Evolutionary conservation across 2,888 invertebrate species (phyloP).

Genomic region (Pyrrhosoma nymphula): DNA sequence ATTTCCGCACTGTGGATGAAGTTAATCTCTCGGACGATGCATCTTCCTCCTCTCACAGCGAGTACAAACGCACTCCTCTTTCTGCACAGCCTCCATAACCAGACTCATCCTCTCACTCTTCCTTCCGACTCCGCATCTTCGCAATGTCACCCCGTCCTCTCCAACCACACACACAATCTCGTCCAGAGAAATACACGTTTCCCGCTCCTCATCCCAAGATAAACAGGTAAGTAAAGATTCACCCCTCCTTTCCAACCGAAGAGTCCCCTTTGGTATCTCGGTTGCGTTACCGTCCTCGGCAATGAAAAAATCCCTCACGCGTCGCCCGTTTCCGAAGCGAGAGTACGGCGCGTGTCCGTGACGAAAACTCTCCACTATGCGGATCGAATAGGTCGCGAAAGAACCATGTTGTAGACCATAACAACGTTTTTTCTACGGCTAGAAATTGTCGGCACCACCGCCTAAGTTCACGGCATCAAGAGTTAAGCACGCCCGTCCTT

Average conservation of each 20-base stretch:
- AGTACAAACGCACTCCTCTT: background rate
- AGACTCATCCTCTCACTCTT: background rate
- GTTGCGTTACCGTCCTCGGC: background rate
- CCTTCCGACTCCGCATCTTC: background rate
- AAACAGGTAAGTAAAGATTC: background rate
- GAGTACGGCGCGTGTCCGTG: background rate
- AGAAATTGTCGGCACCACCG: no score
- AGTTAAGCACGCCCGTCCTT: no score
- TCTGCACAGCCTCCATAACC: background rate
- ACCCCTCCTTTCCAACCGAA: background rate
- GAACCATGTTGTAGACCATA: background rate
- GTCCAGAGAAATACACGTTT: background rate
- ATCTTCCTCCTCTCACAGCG: constrained; percentile 27
- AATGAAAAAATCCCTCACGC: background rate
- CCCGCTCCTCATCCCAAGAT: background rate
- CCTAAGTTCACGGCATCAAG: no score
- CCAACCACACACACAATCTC: background rate
- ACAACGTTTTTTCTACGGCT: background rate
- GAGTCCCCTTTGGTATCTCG: background rate
- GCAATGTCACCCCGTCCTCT: background rate
- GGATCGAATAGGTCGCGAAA: background rate
- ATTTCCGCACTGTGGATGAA: constrained; percentile 64
- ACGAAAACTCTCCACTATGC: background rate
- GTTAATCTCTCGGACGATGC: constrained; percentile 53
- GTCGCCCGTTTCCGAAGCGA: background rate